Evolutionary conservation across 2,888 invertebrate genomes (phyloP), one percentile per base, ranked within the genome.

Genomic region (Troides helena): DNA sequence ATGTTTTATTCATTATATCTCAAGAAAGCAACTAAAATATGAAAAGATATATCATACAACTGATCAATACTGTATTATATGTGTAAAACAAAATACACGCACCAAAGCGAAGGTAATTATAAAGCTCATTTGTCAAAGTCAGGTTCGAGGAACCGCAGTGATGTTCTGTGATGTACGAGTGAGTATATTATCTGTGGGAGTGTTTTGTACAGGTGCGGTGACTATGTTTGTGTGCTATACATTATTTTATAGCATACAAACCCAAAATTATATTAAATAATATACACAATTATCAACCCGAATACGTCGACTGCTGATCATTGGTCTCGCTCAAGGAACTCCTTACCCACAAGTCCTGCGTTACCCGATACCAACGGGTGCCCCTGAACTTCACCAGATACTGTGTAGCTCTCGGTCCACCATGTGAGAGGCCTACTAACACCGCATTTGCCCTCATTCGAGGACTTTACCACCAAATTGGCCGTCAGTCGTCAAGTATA

Each of bases 61-160:
- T 50, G 39, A 39, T 39, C 39, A 39, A 17, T 50, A 50, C 18
- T 50, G 17, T 46, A 46, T 46, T 36, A 57, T 65, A 57, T 39
- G 39, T 65, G 6, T 36, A 46, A 62, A 65, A 59, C 58, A 43
- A 62, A n/a, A 50, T 17, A 50, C 18, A 50, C 50, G 50, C 50
- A 50, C 50, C 50, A 12, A 50, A 43, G 56, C 25, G 56, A 62
- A 67, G 61, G 62, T 61, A 67, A 61, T 67, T 67, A 56, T 56
- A 10, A 62, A 62, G 43, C 67, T 62, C 67, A 67, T 67, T 67
- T 67, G 67, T 62, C 67, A 67, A 67, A 62, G 67, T 67, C 67
- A 67, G 61, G 67, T 67, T 57, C 67, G 62, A 39, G 56, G 6
- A 39, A 56, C 62, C 43, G 62, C 62, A 56, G 62, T 25, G 56